These are phyloP conservation scores for Mobula hypostoma DNA, from an alignment of 2,113 vertebrate species.

Conservation along the genomic window DNA sequence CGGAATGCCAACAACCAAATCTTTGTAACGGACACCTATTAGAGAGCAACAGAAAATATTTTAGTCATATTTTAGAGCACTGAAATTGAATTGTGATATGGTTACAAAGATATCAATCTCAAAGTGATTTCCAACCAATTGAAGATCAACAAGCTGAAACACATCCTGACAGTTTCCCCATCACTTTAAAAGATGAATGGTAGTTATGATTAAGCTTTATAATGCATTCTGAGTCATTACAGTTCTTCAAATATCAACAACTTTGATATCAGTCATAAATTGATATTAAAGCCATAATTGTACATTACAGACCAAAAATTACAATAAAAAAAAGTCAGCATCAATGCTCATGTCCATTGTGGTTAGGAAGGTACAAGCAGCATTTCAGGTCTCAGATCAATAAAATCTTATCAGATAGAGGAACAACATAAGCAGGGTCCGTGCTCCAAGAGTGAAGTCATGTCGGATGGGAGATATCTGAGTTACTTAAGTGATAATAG, in stretches of 20 bases:
- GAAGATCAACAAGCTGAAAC: background rate
- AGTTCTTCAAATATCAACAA: background rate
- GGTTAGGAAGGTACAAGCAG: background rate
- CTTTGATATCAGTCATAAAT: background rate
- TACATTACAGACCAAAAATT: background rate
- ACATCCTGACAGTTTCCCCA: background rate
- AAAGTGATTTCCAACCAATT: background rate
- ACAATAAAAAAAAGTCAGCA: background rate
- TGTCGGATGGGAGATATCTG: no score
- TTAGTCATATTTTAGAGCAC: background rate
- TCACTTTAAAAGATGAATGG: background rate
- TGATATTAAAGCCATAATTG: background rate
- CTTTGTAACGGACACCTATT: constrained; percentile 52
- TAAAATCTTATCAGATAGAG: background rate
- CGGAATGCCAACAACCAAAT: constrained; percentile 57
- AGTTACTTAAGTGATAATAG: no score
- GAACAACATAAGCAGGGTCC: background rate
- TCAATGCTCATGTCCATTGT: background rate
- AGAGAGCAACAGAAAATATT: constrained; percentile 33
- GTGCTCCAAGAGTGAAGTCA: background rate
- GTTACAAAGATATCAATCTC: background rate
- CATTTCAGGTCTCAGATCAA: background rate
- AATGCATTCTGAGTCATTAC: background rate
- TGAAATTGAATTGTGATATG: background rate
- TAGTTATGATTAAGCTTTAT: background rate